phyloP scores from a whole-genome alignment of 2,113 vertebrate species.

The Balaeniceps rex region DNA sequence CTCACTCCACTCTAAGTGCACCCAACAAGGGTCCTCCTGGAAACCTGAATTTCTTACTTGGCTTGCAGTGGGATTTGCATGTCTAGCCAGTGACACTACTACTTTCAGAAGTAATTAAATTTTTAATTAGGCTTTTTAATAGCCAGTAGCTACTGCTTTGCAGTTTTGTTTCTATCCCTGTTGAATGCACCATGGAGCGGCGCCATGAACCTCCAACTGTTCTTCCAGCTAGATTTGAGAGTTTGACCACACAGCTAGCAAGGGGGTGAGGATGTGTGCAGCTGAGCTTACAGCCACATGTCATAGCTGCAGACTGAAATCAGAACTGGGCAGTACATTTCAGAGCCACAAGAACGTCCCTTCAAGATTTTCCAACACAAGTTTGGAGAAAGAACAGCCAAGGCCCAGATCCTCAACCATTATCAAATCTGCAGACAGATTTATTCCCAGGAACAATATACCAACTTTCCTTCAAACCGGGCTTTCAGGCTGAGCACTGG shows the following conservation, averaged over 20 bases:
- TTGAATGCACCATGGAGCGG: background rate
- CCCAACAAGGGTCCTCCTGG: background rate
- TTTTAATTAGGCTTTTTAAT: constrained; percentile 21
- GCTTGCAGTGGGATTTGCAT: constrained; percentile 2
- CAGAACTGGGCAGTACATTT: background rate
- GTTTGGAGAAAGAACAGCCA: background rate
- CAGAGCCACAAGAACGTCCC: background rate
- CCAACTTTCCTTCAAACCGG: background rate
- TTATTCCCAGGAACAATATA: background rate
- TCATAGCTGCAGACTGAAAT: background rate
- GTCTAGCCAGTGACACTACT: constrained; percentile 1
- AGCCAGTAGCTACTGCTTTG: background rate
- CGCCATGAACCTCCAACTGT: background rate
- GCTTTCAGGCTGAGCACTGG: background rate
- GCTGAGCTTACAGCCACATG: background rate
- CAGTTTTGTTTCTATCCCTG: background rate
- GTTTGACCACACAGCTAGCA: background rate
- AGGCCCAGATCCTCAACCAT: background rate
- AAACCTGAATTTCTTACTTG: background rate
- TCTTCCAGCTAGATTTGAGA: background rate
- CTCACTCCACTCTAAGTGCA: background rate
- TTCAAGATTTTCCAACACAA: background rate
- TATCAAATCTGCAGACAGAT: background rate
- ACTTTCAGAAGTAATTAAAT: constrained; percentile 30
- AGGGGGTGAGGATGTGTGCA: background rate